phyloP scores from a whole-genome alignment of 2,113 vertebrate genomes.

The Plotosus lineatus region DNA sequence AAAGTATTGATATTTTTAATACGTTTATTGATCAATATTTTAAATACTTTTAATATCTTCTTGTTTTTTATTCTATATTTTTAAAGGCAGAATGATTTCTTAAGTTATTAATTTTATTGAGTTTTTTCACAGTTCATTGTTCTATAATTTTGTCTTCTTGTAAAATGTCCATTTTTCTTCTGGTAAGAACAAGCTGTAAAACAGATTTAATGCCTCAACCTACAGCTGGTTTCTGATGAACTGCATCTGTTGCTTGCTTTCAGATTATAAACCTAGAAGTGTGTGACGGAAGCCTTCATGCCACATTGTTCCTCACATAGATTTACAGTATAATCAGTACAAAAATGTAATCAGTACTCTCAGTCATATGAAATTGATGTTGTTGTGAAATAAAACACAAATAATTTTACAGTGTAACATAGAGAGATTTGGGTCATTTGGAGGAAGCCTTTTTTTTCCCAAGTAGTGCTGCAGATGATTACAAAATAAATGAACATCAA shows the following conservation, averaged over 20 bases:
- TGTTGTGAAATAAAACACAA: background rate
- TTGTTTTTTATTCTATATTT: too few relatives aligned
- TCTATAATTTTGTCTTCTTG: background rate
- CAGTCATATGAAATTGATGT: background rate
- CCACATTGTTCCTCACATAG: background rate
- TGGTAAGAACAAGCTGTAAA: background rate
- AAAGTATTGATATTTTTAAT: too few relatives aligned
- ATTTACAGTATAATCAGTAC: background rate
- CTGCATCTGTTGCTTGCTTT: conserved; percentile 30
- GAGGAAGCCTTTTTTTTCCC: background rate
- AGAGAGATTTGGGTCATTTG: background rate
- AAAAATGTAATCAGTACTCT: background rate
- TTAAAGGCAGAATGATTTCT: background rate
- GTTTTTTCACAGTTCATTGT: background rate
- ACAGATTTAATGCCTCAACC: background rate
- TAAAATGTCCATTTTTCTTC: background rate
- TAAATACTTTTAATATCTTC: too few relatives aligned
- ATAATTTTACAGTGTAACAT: background rate
- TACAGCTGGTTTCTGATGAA: conserved; percentile 29
- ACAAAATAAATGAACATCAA: background rate
- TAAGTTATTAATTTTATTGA: background rate
- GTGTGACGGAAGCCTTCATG: background rate
- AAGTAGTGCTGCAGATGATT: background rate
- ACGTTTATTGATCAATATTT: too few relatives aligned
- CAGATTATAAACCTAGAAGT: background rate